phyloP scores from a whole-genome alignment of 2,888 invertebrate species.

The Drosophila colorata region DNA sequence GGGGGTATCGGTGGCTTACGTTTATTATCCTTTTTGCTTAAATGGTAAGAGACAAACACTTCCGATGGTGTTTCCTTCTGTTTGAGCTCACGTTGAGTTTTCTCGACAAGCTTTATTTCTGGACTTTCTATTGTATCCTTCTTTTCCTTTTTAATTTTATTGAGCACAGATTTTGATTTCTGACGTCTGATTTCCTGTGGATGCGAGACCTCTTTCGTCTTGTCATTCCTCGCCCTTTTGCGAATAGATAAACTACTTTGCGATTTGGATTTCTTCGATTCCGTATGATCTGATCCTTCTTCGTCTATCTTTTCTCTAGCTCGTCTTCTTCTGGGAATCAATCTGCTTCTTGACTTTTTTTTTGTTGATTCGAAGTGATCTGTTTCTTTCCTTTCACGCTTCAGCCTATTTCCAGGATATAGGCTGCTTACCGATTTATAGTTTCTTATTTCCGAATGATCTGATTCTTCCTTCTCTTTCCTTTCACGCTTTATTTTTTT shows the following conservation, averaged over 20 bases:
- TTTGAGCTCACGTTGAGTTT: background rate
- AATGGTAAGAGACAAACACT: background rate
- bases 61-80: constrained; percentile 1
- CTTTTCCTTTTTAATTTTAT: background rate
- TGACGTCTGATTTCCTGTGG: background rate
- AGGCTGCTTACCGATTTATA: background rate
- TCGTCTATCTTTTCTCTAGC: background rate
- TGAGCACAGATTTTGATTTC: background rate
- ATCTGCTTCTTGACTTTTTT: background rate
- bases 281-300: background rate
- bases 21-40: constrained; percentile 3
- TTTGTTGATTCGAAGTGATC: too few relatives aligned
- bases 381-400: background rate
- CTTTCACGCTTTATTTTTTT: background rate
- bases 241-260: too few relatives aligned
- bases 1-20: background rate
- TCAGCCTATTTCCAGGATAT: background rate
- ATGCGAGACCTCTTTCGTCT: background rate
- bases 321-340: background rate
- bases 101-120: background rate
- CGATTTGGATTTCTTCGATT: background rate
- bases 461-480: background rate
- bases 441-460: background rate
- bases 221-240: background rate
- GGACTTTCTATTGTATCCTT: background rate